Base-by-base conservation (phyloP, 1,140 invertebrate genomes). In the Cylas formicarius region DNA sequence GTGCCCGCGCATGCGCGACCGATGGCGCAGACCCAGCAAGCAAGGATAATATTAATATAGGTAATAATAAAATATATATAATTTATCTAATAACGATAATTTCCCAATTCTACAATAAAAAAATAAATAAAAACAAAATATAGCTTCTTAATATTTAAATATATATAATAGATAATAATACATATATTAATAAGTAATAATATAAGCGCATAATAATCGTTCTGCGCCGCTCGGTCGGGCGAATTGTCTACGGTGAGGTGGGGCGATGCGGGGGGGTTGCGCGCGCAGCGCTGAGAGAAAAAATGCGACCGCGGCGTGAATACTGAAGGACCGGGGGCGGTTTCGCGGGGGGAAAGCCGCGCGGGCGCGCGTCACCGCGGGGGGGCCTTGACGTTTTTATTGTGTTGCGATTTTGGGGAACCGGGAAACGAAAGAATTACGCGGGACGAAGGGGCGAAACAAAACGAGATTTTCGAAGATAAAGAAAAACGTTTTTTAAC, bases 41-140 rank as follows among this genome's bases (percentile, higher is more conserved):
- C 48, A 50, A 47, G 35, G 44, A 40, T 48, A 55, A 54, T 54
- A 57, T 46, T 57, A 55, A 48, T 53, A 55, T 56, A 54, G 52
- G 52, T 57, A 48, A 56, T 59, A 59, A 61, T 58, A 59, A 60
- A 52, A 62, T 58, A 62, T 62, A 61, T 62, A 62, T 52, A 60
- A 60, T 62, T 57, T 56, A 62, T 62, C 52, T 55, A 55, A 60
- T 62, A 62, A 62, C 57, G 56, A 58, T 50, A 52, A 55, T 58
- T 58, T 57, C 49, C 50, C 52, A 60, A 55, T 55, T 52, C 48
- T 53, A 55, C 46, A 55, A 60, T 55, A 59, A 60, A 61, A 60
- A 61, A 59, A 62, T 60, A 60, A 58, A 58, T 61, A 61, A 61
- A 60, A 60, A 61, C 58, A 58, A 57, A 60, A 61, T 61, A 61